Percentiles rank a stretch among this genome's conserved stretches.
These are phyloP conservation scores for Stenodema calcarata DNA, from an alignment of 2,888 invertebrate species.

Conservation along the genomic window DNA sequence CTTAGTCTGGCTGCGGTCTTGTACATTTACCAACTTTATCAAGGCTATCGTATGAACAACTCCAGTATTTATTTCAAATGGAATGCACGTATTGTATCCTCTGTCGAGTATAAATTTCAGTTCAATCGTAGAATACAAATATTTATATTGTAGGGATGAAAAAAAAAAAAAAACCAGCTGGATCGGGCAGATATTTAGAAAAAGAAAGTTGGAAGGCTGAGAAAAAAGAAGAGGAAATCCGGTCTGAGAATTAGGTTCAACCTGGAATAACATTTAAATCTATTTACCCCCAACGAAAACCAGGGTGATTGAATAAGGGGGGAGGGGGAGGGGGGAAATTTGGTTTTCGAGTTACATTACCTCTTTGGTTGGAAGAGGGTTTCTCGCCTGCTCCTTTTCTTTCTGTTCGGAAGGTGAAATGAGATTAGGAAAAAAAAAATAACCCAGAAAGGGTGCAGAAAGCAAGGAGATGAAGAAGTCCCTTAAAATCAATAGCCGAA, in stretches of 20 bases:
- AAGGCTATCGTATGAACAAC: too few relatives aligned
- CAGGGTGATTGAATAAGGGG: background rate
- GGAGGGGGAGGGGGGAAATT: background rate
- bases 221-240: slow-evolving; percentile 4
- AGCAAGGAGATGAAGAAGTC: background rate
- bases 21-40: too few relatives aligned
- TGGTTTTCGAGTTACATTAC: slow-evolving; percentile 38
- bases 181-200: background rate
- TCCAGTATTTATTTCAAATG: too few relatives aligned
- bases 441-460: background rate
- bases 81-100: too few relatives aligned
- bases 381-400: slow-evolving; percentile 17
- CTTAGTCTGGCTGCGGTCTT: too few relatives aligned
- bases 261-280: slow-evolving; percentile 38
- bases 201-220: background rate
- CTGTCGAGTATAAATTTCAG: too few relatives aligned
- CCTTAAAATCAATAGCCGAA: slow-evolving; percentile 29
- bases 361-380: slow-evolving; percentile 10
- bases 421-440: background rate
- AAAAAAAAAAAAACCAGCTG: too few relatives aligned
- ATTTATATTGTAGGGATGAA: too few relatives aligned
- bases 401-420: slow-evolving; percentile 5
- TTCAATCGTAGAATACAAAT: too few relatives aligned
- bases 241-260: slow-evolving; percentile 23
- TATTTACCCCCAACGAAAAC: slow-evolving; percentile 12